Evolutionary conservation across 2,113 vertebrate genomes (phyloP).

Genomic region (Agelaius tricolor): DNA sequence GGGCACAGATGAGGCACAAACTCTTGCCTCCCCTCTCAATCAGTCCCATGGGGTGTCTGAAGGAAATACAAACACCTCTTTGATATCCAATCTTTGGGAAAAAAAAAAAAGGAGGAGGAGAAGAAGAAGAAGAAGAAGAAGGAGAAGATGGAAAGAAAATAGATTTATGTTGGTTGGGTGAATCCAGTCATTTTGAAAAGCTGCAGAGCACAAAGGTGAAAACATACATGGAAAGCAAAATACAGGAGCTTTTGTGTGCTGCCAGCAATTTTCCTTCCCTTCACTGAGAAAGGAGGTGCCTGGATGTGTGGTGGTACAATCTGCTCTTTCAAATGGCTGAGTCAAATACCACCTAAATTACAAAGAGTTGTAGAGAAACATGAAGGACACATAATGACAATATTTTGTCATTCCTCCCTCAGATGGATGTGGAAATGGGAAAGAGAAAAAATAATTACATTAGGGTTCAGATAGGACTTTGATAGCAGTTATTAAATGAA

Average conservation of each 20-base stretch:
- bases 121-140: background rate
- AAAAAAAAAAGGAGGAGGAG: too few relatives aligned
- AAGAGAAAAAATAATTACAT: constrained; percentile 13
- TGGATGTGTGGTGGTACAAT: background rate
- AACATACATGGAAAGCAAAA: constrained; percentile 3
- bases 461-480: constrained; percentile 48
- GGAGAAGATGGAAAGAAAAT: background rate
- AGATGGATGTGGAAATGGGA: background rate
- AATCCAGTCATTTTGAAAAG: background rate
- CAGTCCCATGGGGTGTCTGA: fast-evolving
- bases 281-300: background rate
- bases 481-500: constrained; percentile 53
- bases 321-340: constrained; percentile 43
- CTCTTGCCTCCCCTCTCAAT: fast-evolving
- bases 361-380: background rate
- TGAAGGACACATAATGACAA: constrained; percentile 50
- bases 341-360: constrained; percentile 47
- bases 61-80: background rate
- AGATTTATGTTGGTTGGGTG: background rate
- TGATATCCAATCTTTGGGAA: fast-evolving
- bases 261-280: constrained; percentile 35
- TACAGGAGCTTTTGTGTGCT: constrained; percentile 12
- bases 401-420: constrained; percentile 45
- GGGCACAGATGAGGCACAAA: background rate
- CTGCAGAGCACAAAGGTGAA: background rate